Evolutionary conservation across 2,797 vertebrate genomes (phyloP), one percentile per base, ranked within the genome.

Genomic region (Heliangelus exortis): DNA sequence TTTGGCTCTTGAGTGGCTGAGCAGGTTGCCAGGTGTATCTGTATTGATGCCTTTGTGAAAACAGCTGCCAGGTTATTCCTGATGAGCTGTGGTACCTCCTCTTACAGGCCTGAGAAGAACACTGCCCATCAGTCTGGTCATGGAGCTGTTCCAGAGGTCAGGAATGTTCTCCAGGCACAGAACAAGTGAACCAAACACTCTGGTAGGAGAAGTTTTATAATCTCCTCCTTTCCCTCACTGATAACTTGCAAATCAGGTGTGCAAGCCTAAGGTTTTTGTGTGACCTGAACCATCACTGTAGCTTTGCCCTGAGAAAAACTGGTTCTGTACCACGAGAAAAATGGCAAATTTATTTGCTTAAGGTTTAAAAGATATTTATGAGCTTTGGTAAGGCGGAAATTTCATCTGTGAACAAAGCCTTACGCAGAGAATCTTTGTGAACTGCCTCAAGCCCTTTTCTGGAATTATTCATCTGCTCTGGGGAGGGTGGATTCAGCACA

Each of bases 351-450:
- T 96, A 81, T 97, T 98, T 97, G 94, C 93, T 95, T 94, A 97
- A 90, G 93, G 66, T 95, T 97, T 97, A 94, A 90, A 96, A 93
- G 88, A 62, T 90, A 91, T 96, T 97, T 95, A 95, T 95, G 87
- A 95, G 90, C 94, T 97, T 96, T 94, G 91, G 83, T 80, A 51
- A 96, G 90, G 91, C 96, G 95, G 97, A 97, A 96, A 89, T 93
- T 89, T 94, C 87, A 57, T 87, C 96, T 96, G 65, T 48, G 66
- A 96, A 87, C 88, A 96, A 97, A 95, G 86, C 93, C 84, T 92
- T 48, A 25, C 1, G 6, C 59, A 16, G 65, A 54, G 55, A 63
- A 90, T 90, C 89, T 93, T 89, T 95, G 89, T 90, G 96, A 97
- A 96, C 84, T 4, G 28, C 84, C 84, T 51, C 28, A 62, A 78